Percentiles rank a stretch among this genome's conserved stretches.
Conservation (phyloP, 2,888 invertebrate species). For the Amiota minor region DNA sequence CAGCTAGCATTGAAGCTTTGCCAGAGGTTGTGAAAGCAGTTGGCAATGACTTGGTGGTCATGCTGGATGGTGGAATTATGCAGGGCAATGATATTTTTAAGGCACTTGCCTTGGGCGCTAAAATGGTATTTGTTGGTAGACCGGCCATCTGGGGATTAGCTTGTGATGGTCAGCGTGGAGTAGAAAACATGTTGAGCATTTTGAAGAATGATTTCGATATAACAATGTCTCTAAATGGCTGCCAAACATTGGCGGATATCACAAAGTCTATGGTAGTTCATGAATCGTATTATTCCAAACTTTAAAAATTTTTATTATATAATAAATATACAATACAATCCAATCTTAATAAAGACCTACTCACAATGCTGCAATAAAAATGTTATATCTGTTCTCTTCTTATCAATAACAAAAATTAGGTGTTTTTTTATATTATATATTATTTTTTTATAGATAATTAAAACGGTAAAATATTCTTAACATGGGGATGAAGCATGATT, state of each 20-base stretch:
- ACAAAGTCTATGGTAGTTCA: conserved; percentile 81
- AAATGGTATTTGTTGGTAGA: conserved; percentile 90
- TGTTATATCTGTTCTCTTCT: too few relatives aligned
- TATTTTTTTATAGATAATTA: too few relatives aligned
- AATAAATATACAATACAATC: too few relatives aligned
- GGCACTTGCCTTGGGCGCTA: conserved; percentile 91
- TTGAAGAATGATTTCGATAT: conserved; percentile 84
- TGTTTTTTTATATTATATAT: too few relatives aligned
- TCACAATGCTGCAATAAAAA: too few relatives aligned
- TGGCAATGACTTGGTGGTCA: conserved; percentile 82
- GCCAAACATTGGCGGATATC: conserved; percentile 78
- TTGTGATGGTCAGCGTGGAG: conserved; percentile 85
- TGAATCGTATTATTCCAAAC: conserved; percentile 75
- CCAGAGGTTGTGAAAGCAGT: conserved; percentile 85
- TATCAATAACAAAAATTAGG: too few relatives aligned
- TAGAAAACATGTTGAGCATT: conserved; percentile 81
- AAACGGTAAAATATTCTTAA: too few relatives aligned
- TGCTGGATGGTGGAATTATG: conserved; percentile 89
- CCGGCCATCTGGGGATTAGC: conserved; percentile 90
- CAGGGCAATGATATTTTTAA: conserved; percentile 92
- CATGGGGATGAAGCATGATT: too few relatives aligned
- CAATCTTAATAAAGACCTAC: too few relatives aligned
- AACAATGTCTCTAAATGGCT: conserved; percentile 84
- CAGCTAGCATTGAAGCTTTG: conserved; percentile 88
- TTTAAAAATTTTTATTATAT: conserved; percentile 42